Evolutionary conservation across 2,888 invertebrate genomes (phyloP).

Genomic region (Campopleginae sp.): DNA sequence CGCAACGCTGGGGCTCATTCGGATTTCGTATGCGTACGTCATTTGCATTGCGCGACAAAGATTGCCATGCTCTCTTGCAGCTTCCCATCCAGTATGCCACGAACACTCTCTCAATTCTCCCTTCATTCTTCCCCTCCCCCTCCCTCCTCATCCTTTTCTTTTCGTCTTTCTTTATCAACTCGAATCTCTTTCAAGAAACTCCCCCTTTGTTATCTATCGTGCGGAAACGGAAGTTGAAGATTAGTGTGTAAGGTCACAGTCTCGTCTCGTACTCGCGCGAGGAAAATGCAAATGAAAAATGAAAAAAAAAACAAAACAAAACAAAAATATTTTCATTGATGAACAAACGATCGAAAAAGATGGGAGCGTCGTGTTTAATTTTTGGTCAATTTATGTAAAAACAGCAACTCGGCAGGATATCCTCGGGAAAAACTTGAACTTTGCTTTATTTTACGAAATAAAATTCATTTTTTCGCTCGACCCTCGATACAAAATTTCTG

Average conservation of each 20-base stretch:
- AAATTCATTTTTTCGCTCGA: background rate
- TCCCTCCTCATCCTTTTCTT: background rate
- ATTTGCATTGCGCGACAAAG: conserved; percentile 64
- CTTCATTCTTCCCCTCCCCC: background rate
- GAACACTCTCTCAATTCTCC: conserved; percentile 45
- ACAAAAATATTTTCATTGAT: background rate
- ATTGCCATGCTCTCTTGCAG: conserved; percentile 54
- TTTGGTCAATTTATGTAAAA: no score
- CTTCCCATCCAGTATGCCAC: conserved; percentile 54
- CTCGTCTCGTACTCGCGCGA: conserved; percentile 1
- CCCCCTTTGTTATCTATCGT: conserved; percentile 42
- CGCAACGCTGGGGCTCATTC: conserved; percentile 50
- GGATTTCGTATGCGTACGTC: conserved; percentile 64
- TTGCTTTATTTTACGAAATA: background rate
- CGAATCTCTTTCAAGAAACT: background rate
- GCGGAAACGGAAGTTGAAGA: background rate
- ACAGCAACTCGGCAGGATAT: background rate
- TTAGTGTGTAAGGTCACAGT: conserved; percentile 34
- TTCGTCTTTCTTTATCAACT: background rate
- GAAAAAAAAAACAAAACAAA: background rate
- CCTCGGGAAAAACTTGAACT: background rate
- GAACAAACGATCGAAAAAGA: background rate
- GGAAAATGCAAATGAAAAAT: background rate
- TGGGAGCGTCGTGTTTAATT: background rate
- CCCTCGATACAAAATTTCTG: background rate